phyloP scores from a whole-genome alignment of 2,888 invertebrate genomes.

The Acleris cristana region DNA sequence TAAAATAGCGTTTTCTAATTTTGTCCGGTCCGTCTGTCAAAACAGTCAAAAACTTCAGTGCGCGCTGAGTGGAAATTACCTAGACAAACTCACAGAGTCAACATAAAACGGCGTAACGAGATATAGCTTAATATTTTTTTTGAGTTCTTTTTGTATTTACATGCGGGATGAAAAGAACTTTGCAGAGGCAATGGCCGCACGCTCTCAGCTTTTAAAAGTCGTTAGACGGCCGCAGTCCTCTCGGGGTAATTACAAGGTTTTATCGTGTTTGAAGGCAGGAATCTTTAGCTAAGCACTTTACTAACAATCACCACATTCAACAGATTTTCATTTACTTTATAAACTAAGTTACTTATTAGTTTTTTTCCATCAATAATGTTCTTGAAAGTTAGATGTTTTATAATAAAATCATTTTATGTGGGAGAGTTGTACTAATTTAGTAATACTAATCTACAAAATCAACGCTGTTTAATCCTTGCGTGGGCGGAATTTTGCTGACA shows the following conservation, averaged over 20 bases:
- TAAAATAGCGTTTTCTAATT: background rate
- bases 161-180: slow-evolving; percentile 11
- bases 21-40: background rate
- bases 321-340: no score
- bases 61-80: slow-evolving; percentile 9
- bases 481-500: no score
- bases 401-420: no score
- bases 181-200: slow-evolving; percentile 27
- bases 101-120: slow-evolving; percentile 12
- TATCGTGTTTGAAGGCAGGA: slow-evolving; percentile 19
- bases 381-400: no score
- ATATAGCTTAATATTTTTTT: slow-evolving; percentile 20
- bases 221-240: slow-evolving; percentile 26
- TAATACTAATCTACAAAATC: no score
- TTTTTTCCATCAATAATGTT: no score
- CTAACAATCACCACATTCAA: background rate
- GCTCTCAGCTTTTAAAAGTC: slow-evolving; percentile 26
- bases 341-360: no score
- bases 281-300: background rate
- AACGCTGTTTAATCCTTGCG: no score
- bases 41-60: slow-evolving; percentile 6
- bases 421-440: no score
- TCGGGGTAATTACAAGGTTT: slow-evolving; percentile 29
- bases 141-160: slow-evolving; percentile 22
- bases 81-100: slow-evolving; percentile 3